These are phyloP conservation scores for Anguilla marmorata DNA, from an alignment of 2,797 vertebrate species.

Conservation along the genomic window DNA sequence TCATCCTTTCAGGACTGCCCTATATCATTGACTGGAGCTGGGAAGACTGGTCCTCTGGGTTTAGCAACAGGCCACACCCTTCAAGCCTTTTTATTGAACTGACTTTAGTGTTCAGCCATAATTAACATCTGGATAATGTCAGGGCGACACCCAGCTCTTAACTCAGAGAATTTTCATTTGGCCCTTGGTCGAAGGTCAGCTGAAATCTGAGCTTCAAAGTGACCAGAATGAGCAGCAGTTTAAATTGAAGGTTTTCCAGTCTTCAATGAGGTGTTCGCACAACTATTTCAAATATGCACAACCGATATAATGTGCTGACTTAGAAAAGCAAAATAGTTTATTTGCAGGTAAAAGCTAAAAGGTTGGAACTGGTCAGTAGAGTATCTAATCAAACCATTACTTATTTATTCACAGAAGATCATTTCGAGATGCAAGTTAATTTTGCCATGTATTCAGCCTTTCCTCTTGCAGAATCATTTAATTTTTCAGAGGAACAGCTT, in stretches of 20 bases:
- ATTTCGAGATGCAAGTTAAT: not conserved
- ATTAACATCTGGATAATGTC: constrained; percentile 10
- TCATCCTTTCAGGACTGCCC: not conserved
- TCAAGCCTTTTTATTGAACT: not conserved
- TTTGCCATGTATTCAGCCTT: constrained; percentile 18
- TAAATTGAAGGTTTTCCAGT: not conserved
- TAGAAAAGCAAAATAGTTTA: not conserved
- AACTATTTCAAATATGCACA: not conserved
- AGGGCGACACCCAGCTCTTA: not conserved
- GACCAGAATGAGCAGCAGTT: not conserved
- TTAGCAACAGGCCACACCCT: not conserved
- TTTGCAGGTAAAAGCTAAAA: not conserved
- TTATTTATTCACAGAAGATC: not conserved
- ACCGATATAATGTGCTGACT: not conserved
- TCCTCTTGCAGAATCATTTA: constrained; percentile 36
- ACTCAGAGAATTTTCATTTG: not conserved
- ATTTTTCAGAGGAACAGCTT: not conserved
- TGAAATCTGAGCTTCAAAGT: constrained; percentile 13
- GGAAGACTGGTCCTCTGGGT: not conserved
- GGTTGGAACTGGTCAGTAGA: not conserved
- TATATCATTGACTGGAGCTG: not conserved
- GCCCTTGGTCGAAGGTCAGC: not conserved
- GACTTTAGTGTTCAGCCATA: constrained; percentile 10
- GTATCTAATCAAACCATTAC: not conserved
- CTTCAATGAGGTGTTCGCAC: not conserved